phyloP scores from a whole-genome alignment of 2,888 invertebrate genomes.

The Hydraecia micacea region DNA sequence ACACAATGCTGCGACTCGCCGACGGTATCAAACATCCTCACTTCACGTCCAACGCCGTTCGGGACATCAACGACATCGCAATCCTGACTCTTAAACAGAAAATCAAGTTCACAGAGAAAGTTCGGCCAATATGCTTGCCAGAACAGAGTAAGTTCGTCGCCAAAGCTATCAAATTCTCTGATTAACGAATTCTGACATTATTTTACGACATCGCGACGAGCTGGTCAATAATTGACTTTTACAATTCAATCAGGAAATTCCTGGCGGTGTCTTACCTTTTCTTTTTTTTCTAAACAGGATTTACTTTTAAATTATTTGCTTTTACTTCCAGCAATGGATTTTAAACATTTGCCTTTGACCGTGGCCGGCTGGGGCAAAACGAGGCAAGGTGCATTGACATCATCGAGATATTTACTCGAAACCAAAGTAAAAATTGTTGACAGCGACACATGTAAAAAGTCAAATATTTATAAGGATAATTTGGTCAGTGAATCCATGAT shows the following conservation, averaged over 20 bases:
- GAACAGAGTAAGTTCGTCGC: constrained; percentile 70
- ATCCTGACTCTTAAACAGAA: constrained; percentile 86
- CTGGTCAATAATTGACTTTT: neutral
- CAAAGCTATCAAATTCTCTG: neutral
- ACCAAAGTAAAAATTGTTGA: constrained; percentile 87
- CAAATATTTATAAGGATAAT: constrained; percentile 83
- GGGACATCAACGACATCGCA: constrained; percentile 91
- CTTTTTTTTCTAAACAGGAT: neutral
- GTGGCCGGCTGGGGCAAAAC: constrained; percentile 89
- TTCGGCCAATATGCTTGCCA: constrained; percentile 89
- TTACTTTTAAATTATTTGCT: neutral
- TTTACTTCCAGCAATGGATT: constrained; percentile 79
- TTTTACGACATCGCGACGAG: neutral
- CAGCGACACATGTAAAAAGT: constrained; percentile 76
- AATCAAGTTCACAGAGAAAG: constrained; percentile 83
- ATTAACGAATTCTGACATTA: neutral
- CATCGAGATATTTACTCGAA: constrained; percentile 86
- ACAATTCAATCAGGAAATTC: neutral
- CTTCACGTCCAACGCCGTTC: constrained; percentile 88
- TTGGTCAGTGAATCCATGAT: constrained; percentile 86
- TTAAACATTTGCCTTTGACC: constrained; percentile 76
- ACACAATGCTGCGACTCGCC: constrained; percentile 72
- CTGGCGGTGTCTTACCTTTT: neutral
- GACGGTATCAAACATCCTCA: constrained; percentile 85
- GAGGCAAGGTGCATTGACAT: constrained; percentile 81